Evolutionary conservation across 2,888 invertebrate species (phyloP).

Genomic region (Empis livida): DNA sequence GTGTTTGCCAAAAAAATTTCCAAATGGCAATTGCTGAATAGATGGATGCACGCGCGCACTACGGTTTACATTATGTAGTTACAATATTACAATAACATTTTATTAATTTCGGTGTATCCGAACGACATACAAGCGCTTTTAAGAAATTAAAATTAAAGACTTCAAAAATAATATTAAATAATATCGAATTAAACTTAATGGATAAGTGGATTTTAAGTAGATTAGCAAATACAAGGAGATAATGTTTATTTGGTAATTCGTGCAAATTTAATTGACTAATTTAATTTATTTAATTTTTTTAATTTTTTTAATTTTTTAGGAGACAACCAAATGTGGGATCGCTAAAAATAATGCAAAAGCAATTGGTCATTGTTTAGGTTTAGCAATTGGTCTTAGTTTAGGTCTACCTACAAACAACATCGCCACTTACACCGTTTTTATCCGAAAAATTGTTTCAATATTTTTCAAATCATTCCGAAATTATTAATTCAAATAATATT

Average conservation of each 20-base stretch:
- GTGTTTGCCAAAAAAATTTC: constrained; percentile 51
- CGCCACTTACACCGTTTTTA: constrained; percentile 71
- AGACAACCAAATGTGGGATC: constrained; percentile 45
- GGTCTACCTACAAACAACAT: constrained; percentile 53
- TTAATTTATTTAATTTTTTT: constrained; percentile 1
- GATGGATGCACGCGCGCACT: constrained; percentile 90
- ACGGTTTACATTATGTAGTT: constrained; percentile 76
- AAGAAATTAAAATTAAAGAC: constrained; percentile 20
- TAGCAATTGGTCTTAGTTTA: constrained; percentile 55
- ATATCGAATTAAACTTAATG: constrained; percentile 32
- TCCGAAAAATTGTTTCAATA: constrained; percentile 53
- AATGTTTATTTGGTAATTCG: constrained; percentile 74
- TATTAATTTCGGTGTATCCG: constrained; percentile 82
- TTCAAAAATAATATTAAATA: constrained; percentile 15
- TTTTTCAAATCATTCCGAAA: constrained; percentile 32
- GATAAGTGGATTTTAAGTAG: constrained; percentile 83
- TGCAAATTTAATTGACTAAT: not conserved
- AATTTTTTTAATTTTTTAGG: constrained; percentile 38
- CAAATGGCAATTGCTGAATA: constrained; percentile 72
- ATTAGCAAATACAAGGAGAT: constrained; percentile 51
- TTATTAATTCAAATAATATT: constrained; percentile 17
- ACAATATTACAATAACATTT: constrained; percentile 67
- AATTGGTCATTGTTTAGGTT: constrained; percentile 47
- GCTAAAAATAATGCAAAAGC: constrained; percentile 32
- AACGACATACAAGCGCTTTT: constrained; percentile 41